These are phyloP conservation scores for Piaya cayana DNA, from an alignment of 2,113 vertebrate species.

Conservation along the genomic window DNA sequence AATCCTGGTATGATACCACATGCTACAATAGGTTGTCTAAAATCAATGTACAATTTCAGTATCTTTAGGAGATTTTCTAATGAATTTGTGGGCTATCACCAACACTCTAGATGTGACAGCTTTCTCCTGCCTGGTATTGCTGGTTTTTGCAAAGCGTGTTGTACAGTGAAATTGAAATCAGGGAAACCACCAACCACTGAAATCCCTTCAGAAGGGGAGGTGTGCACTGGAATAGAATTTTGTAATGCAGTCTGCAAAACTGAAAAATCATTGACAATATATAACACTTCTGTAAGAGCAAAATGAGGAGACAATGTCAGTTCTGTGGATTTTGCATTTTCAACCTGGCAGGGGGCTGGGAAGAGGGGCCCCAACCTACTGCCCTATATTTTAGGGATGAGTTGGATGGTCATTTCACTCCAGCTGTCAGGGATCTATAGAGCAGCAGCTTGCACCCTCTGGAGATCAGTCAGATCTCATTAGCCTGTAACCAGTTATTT, in stretches of 20 bases:
- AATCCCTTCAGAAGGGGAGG: neutral
- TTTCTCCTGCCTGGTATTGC: neutral
- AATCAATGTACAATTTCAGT: neutral
- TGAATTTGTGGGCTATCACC: neutral
- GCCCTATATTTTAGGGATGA: neutral
- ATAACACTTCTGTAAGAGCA: neutral
- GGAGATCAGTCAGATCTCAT: conserved; percentile 56
- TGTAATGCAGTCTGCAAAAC: neutral
- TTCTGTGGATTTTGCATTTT: neutral
- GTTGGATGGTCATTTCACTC: conserved; percentile 16
- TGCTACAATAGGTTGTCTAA: neutral
- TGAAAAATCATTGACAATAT: neutral
- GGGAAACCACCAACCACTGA: neutral
- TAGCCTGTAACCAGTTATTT: conserved; percentile 45
- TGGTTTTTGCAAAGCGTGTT: neutral
- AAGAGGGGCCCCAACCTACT: neutral
- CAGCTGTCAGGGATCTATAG: conserved; percentile 10
- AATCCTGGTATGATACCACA: neutral
- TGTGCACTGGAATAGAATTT: neutral
- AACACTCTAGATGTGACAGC: neutral
- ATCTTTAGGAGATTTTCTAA: neutral
- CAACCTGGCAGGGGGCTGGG: neutral
- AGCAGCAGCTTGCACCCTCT: conserved; percentile 45
- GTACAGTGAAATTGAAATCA: neutral
- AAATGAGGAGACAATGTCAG: neutral